Evolutionary conservation across 2,888 invertebrate species (phyloP).

Genomic region (Yponomeuta malinellus): DNA sequence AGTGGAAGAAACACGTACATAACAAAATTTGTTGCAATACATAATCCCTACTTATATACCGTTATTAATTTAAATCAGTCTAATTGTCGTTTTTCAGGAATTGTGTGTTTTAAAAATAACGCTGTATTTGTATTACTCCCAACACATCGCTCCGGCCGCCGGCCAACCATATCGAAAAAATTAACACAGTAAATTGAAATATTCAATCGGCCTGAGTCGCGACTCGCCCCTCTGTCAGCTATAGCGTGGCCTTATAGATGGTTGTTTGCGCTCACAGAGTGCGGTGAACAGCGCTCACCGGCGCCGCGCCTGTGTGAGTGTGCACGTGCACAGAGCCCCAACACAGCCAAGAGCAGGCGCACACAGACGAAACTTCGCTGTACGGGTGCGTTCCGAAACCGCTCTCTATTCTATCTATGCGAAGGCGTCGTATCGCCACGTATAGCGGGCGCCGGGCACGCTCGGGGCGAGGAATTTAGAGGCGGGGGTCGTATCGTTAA

Average conservation of each 20-base stretch:
- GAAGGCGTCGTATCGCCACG: conserved; percentile 69
- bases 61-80: no score
- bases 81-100: no score
- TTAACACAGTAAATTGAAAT: conserved; percentile 35
- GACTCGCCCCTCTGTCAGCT: conserved; percentile 69
- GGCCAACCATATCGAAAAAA: conserved; percentile 17
- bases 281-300: conserved; percentile 77
- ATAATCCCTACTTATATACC: no score
- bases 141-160: no score
- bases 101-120: no score
- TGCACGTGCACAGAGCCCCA: conserved; percentile 32
- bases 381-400: conserved; percentile 75
- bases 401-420: conserved; percentile 77
- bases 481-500: conserved; percentile 76
- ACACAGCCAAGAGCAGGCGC: conserved; percentile 35
- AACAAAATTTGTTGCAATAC: no score
- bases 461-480: conserved; percentile 76
- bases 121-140: no score
- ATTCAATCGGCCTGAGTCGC: conserved; percentile 55
- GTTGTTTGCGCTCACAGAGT: conserved; percentile 77
- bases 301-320: conserved; percentile 59
- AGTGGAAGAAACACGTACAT: no score
- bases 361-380: conserved; percentile 42
- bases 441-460: conserved; percentile 71
- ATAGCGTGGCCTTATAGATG: conserved; percentile 77